Evolutionary conservation across 2,113 vertebrate species (phyloP).

Genomic region (Mohoua ochrocephala): DNA sequence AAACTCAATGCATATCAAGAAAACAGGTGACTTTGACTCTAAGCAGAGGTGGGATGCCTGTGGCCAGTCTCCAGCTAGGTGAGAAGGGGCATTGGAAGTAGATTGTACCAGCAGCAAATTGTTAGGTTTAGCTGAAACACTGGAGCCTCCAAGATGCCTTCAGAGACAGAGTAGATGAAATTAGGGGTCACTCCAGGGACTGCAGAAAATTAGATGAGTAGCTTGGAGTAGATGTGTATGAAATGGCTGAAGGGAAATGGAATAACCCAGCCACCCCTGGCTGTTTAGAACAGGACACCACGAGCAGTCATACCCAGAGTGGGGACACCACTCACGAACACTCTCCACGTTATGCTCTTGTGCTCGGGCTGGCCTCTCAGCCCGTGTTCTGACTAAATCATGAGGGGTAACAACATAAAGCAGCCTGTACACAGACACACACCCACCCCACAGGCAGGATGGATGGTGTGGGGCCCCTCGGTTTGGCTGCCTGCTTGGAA

Average conservation of each 20-base stretch:
- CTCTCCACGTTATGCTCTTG: too few relatives aligned
- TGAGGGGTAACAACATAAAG: neutral
- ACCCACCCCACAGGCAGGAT: neutral
- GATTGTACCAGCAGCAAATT: neutral
- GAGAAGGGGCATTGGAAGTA: neutral
- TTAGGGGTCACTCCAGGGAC: neutral
- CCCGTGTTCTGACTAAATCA: neutral
- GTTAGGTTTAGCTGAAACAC: neutral
- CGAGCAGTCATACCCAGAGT: neutral
- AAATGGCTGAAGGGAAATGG: neutral
- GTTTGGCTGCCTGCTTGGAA: neutral
- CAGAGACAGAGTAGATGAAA: neutral
- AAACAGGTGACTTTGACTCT: neutral
- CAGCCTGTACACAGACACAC: neutral
- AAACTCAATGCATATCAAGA: neutral
- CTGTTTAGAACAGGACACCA: neutral
- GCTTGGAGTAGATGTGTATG: neutral
- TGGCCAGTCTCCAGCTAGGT: neutral
- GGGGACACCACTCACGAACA: neutral
- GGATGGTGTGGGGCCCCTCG: neutral
- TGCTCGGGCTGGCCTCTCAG: neutral
- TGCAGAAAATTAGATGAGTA: neutral
- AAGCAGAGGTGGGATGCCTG: neutral
- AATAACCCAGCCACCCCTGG: neutral
- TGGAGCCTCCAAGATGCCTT: neutral